These are phyloP conservation scores for Apodemia zela DNA, from an alignment of 2,888 invertebrate genomes.

Conservation along the genomic window DNA sequence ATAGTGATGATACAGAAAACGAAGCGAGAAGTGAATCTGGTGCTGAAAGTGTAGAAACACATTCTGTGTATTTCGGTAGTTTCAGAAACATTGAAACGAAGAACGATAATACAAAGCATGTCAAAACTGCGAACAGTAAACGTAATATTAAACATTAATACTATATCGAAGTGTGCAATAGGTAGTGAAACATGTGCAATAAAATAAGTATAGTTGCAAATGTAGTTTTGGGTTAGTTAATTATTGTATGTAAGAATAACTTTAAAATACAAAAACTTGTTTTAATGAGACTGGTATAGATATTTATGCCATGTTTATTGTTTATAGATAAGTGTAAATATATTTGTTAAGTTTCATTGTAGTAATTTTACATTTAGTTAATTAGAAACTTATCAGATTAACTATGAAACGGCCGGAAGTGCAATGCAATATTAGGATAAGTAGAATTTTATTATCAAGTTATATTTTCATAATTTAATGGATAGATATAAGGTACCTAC, in stretches of 20 bases:
- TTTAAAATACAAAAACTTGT: background rate
- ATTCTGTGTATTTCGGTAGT: constrained; percentile 91
- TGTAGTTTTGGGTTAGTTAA: background rate
- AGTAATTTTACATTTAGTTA: background rate
- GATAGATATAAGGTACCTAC: no score
- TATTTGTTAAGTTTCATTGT: constrained; percentile 40
- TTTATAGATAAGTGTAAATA: background rate
- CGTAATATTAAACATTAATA: constrained; percentile 30
- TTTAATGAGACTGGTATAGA: background rate
- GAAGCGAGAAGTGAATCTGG: constrained; percentile 93
- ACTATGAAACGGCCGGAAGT: constrained; percentile 61
- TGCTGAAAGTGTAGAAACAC: constrained; percentile 92
- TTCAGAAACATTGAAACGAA: constrained; percentile 74
- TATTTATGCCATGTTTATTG: background rate
- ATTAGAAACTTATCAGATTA: background rate
- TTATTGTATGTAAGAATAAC: background rate
- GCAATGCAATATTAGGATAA: constrained; percentile 72
- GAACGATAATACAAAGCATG: constrained; percentile 41
- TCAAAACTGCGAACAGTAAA: constrained; percentile 32
- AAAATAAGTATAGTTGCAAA: constrained; percentile 39
- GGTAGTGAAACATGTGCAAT: constrained; percentile 53
- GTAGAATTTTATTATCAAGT: constrained; percentile 29
- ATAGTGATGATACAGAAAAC: constrained; percentile 89
- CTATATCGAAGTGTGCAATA: constrained; percentile 43
- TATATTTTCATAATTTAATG: background rate